A percentile compares a stretch with the other conserved stretches of the same genome.
Evolutionary conservation across 2,888 invertebrate genomes (phyloP).

Genomic region (Pseudococcus jackbeardsleyi): DNA sequence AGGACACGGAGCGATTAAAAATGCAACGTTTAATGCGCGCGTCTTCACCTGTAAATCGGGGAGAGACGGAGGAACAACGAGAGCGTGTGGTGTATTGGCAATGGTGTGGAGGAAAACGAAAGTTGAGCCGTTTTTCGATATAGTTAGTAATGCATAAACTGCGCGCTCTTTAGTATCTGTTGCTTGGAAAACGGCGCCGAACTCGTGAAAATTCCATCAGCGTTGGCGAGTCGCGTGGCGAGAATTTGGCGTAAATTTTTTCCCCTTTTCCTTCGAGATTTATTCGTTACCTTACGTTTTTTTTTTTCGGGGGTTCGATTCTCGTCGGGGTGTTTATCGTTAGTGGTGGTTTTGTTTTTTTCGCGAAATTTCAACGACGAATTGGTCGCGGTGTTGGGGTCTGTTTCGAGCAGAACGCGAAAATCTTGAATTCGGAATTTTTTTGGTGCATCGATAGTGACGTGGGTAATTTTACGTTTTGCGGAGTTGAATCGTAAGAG

Average conservation of each 20-base stretch:
- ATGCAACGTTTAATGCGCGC: slow-evolving; percentile 60
- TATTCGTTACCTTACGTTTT: not conserved
- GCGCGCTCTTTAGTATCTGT: slow-evolving; percentile 51
- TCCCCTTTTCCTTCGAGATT: not conserved
- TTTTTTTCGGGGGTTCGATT: not conserved
- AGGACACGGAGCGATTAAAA: slow-evolving; percentile 49
- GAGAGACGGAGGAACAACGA: not conserved
- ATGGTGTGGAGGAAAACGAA: slow-evolving; percentile 24
- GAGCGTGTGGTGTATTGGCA: not conserved
- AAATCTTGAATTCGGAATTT: too few species aligned
- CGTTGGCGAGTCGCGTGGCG: slow-evolving; percentile 54
- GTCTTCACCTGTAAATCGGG: slow-evolving; percentile 19
- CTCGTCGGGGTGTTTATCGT: too few species aligned
- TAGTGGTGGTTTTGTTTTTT: too few species aligned
- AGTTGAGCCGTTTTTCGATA: slow-evolving; percentile 24
- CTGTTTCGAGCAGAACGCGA: too few species aligned
- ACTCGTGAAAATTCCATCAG: slow-evolving; percentile 58
- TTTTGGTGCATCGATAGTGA: too few species aligned
- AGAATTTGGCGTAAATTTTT: slow-evolving; percentile 14
- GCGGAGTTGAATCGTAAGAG: too few species aligned
- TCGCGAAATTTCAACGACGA: too few species aligned
- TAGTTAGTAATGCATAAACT: slow-evolving; percentile 50
- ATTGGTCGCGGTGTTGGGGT: too few species aligned
- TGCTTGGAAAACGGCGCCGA: slow-evolving; percentile 31
- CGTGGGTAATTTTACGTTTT: too few species aligned